Conservation (phyloP, 2,888 invertebrate genomes). For the Lamellibrachia satsuma region DNA sequence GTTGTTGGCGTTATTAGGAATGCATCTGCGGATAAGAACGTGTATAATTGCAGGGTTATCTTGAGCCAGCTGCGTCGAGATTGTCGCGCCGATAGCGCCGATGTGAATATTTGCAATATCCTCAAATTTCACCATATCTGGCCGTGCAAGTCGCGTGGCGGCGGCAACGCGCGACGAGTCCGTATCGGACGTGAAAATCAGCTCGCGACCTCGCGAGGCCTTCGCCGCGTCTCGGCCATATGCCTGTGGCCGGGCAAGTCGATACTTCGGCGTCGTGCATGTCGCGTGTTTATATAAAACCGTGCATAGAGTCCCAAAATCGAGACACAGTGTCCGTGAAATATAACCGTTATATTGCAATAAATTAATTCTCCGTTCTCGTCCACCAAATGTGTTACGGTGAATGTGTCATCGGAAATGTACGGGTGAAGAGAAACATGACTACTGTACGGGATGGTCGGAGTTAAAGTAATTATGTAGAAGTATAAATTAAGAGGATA, state of each 20-base stretch:
- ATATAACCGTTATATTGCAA: background rate
- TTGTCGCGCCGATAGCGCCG: conserved; percentile 13
- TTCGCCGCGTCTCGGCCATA: background rate
- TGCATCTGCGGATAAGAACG: conserved; percentile 17
- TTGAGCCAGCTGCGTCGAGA: conserved; percentile 11
- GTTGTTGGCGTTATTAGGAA: background rate
- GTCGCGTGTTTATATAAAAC: background rate
- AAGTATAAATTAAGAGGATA: too few species aligned
- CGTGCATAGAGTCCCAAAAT: background rate
- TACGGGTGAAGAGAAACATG: background rate
- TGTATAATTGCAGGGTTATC: conserved; percentile 17
- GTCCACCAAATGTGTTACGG: background rate
- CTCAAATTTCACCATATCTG: background rate
- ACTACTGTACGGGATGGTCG: background rate
- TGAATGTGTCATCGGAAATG: background rate
- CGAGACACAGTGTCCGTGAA: background rate
- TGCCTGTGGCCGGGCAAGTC: background rate
- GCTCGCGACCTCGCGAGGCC: background rate
- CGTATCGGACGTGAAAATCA: background rate
- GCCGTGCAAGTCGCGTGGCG: background rate
- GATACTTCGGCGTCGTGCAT: background rate
- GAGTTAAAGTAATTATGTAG: background rate
- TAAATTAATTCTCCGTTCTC: background rate
- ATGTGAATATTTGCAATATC: conserved; percentile 17
- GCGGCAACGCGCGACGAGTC: conserved; percentile 3